Evolutionary conservation across 1,140 invertebrate genomes (phyloP), one percentile per base, ranked within the genome.

Genomic region (Tribolium castaneum): DNA sequence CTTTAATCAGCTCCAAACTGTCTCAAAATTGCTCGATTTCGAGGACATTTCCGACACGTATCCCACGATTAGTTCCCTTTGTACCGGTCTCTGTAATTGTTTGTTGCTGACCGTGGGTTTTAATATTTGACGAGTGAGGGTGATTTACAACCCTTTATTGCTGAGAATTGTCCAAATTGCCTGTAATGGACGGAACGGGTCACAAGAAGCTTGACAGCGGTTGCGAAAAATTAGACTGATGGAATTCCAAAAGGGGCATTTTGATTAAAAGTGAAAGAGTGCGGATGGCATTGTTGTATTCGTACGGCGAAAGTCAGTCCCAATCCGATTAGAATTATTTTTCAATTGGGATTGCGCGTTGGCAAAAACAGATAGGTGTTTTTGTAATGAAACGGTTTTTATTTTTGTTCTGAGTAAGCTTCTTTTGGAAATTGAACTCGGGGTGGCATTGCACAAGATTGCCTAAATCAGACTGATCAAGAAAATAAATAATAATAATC

Each of bases 101-200:
- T 66, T 66, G 59, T 66, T 66, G 59, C 59, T 39, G 59, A 19
- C 54, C 14, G 22, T 19, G 59, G 59, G 59, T 66, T 66, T 66
- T 66, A 66, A 66, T 66, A 66, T 66, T 66, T 66, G 59, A 66
- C 59, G 59, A 66, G 59, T 66, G 22, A 35, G 59, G 59, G 59
- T 66, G 59, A 66, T 34, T 66, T 66, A 66, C 59, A 66, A 66
- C 59, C 59, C 59, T 66, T 66, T 66, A 66, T 66, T 66, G 59
- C 59, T 66, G 30, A 6, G 30, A 30, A 66, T 66, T 10, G 25
- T 34, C 35, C 59, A 66, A 66, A 66, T 66, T 66, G 30, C 59
- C 1, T 12, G 59, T 66, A 66, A 66, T 66, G 59, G 59, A 66
- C 59, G 59, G 7, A 39, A 35, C 30, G 59, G 54, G 59, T 66